Percentiles rank a stretch among this genome's conserved stretches.
These are phyloP conservation scores for Melanostoma scalare DNA, from an alignment of 2,888 invertebrate genomes.

Conservation along the genomic window DNA sequence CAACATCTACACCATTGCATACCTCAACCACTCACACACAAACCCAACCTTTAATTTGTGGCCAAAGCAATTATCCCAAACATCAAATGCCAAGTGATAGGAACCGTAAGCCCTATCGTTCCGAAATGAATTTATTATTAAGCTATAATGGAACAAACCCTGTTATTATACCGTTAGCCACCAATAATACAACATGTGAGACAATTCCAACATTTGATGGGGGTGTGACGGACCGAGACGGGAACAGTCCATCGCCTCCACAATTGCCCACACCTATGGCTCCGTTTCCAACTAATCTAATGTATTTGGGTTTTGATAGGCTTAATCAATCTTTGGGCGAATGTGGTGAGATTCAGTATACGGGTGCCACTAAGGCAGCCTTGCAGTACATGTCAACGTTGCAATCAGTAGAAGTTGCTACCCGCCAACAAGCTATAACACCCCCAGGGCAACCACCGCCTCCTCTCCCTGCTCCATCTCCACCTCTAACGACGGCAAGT, in stretches of 20 bases:
- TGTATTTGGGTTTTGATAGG: slow-evolving; percentile 80
- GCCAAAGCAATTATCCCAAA: slow-evolving; percentile 33
- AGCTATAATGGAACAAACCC: slow-evolving; percentile 79
- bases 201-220: slow-evolving; percentile 25
- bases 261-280: slow-evolving; percentile 81
- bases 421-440: slow-evolving; percentile 27
- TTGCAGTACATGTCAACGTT: slow-evolving; percentile 71
- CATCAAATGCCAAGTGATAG: slow-evolving; percentile 69
- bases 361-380: slow-evolving; percentile 38
- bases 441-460: slow-evolving; percentile 33
- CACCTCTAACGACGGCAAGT: slow-evolving; percentile 41
- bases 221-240: slow-evolving; percentile 34
- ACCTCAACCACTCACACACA: slow-evolving; percentile 50
- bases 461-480: slow-evolving; percentile 54
- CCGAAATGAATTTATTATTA: slow-evolving; percentile 81
- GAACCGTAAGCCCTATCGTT: slow-evolving; percentile 80
- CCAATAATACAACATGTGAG: slow-evolving; percentile 23
- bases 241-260: slow-evolving; percentile 80
- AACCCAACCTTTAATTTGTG: slow-evolving; percentile 36
- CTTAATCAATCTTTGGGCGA: slow-evolving; percentile 75
- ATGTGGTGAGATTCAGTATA: slow-evolving; percentile 28
- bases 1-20: slow-evolving; percentile 24
- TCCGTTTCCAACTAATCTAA: slow-evolving; percentile 81
- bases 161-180: slow-evolving; percentile 75
- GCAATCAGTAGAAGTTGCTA: slow-evolving; percentile 42